Conservation (phyloP, 2,113 vertebrate species). For the Brevimyrus niger region DNA sequence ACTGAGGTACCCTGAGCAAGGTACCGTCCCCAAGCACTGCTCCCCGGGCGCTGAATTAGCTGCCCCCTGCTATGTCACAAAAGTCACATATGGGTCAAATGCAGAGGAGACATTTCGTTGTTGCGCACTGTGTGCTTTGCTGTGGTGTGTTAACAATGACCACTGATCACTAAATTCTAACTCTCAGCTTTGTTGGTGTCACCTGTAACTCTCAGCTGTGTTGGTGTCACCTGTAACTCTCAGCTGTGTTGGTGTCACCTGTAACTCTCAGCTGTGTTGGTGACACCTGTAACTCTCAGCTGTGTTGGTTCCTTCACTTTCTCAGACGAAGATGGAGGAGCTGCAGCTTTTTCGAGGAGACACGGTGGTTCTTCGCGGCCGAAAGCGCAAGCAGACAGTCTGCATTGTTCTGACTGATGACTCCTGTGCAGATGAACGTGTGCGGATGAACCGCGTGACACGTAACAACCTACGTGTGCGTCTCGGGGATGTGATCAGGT, state of each 20-base stretch:
- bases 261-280: background rate
- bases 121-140: too few relatives aligned
- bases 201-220: background rate
- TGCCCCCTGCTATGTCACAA: too few relatives aligned
- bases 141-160: too few relatives aligned
- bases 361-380: constrained; percentile 49
- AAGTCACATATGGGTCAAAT: too few relatives aligned
- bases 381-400: constrained; percentile 47
- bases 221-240: background rate
- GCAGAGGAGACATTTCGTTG: too few relatives aligned
- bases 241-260: background rate
- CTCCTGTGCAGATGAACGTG: constrained; percentile 39
- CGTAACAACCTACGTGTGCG: constrained; percentile 53
- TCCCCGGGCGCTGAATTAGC: too few relatives aligned
- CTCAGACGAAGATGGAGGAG: constrained; percentile 51
- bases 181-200: too few relatives aligned
- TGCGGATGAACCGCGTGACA: constrained; percentile 51
- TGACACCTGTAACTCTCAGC: background rate
- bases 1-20: too few relatives aligned
- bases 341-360: constrained; percentile 53
- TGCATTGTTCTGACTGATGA: constrained; percentile 50
- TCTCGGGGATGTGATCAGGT: constrained; percentile 52
- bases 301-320: background rate
- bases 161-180: too few relatives aligned
- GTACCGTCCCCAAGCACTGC: too few relatives aligned